Conservation (phyloP, 2,113 vertebrate species). For the Arenaria interpres region DNA sequence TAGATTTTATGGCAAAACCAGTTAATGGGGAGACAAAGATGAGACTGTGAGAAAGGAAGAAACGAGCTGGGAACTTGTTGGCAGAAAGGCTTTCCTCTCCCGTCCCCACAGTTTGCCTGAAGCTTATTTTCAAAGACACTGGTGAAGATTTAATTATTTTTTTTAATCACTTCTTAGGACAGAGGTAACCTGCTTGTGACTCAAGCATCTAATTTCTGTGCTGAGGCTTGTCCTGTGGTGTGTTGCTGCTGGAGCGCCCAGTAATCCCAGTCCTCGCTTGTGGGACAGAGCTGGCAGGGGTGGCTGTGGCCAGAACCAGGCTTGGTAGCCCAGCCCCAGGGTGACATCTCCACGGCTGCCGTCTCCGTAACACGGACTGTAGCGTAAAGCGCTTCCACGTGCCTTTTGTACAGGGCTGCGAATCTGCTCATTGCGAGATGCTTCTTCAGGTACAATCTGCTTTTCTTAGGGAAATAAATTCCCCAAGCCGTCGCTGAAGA, state of each 20-base stretch:
- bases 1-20: not conserved
- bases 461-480: not conserved
- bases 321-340: not conserved
- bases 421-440: rapidly evolving
- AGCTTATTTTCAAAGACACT: not conserved
- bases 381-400: not conserved
- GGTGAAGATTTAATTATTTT: not conserved
- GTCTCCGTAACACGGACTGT: rapidly evolving
- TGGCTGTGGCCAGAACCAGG: not conserved
- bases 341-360: not conserved
- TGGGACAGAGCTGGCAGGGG: not conserved
- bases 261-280: not conserved
- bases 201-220: not conserved
- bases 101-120: not conserved
- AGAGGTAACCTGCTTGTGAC: not conserved
- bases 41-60: not conserved
- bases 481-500: not conserved
- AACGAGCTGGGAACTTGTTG: not conserved
- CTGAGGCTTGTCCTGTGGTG: not conserved
- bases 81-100: not conserved
- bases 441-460: not conserved
- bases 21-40: not conserved
- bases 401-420: not conserved
- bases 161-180: not conserved
- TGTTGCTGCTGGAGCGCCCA: not conserved